Conservation (phyloP, 2,888 invertebrate species). For the Diarsia brunnea region DNA sequence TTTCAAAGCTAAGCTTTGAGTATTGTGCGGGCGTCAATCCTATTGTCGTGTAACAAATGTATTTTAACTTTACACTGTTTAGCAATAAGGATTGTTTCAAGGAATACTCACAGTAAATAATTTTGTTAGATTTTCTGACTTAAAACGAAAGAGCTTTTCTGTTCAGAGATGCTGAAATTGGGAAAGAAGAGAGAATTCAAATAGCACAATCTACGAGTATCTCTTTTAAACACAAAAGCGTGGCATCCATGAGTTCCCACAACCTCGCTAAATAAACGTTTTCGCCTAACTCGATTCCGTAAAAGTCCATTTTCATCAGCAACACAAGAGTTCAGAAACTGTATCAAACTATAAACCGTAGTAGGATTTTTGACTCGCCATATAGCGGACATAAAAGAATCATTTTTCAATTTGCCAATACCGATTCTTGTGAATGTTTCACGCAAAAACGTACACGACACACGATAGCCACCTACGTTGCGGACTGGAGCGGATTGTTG, state of each 20-base stretch:
- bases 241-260: background rate
- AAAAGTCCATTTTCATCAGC: constrained; percentile 26
- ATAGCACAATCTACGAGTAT: no score
- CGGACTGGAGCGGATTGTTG: constrained; percentile 72
- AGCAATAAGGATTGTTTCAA: constrained; percentile 6
- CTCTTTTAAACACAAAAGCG: background rate
- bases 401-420: constrained; percentile 71
- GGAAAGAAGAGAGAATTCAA: background rate
- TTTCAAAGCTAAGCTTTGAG: constrained; percentile 62
- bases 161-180: background rate
- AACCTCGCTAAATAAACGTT: constrained; percentile 3
- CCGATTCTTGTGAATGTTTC: constrained; percentile 77
- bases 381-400: constrained; percentile 69
- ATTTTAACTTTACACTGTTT: constrained; percentile 24
- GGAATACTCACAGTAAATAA: background rate
- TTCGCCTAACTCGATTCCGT: background rate
- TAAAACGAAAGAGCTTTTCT: background rate
- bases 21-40: constrained; percentile 57
- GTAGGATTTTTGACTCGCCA: constrained; percentile 44
- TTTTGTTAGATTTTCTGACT: background rate
- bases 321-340: constrained; percentile 33
- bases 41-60: constrained; percentile 47
- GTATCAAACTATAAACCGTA: constrained; percentile 48
- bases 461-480: constrained; percentile 83
- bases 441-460: constrained; percentile 78